These are phyloP conservation scores for Lophochroa leadbeateri DNA, from an alignment of 2,113 vertebrate species.

Conservation along the genomic window DNA sequence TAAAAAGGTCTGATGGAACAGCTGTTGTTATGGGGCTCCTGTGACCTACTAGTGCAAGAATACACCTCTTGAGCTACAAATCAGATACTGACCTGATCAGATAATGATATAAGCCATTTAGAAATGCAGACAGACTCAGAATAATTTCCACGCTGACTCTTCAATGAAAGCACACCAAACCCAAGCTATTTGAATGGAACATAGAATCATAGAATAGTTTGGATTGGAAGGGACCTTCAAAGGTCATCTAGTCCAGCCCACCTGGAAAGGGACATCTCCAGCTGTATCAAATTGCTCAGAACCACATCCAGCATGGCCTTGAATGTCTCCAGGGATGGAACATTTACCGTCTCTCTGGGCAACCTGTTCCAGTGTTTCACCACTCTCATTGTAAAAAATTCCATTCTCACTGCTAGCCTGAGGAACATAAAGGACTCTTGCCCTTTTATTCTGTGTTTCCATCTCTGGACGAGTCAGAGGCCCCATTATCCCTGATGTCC, in stretches of 20 bases:
- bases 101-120: neutral
- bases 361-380: neutral
- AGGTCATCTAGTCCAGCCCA: neutral
- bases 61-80: neutral
- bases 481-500: neutral
- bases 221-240: neutral
- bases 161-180: neutral
- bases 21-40: neutral
- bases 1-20: neutral
- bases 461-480: neutral
- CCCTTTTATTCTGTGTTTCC: neutral
- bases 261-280: neutral
- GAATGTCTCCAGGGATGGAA: neutral
- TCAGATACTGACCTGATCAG: neutral
- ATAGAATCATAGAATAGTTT: neutral
- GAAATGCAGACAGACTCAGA: neutral
- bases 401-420: neutral
- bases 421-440: neutral
- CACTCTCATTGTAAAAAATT: neutral
- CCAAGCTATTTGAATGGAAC: neutral
- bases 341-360: neutral
- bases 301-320: neutral
- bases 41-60: neutral
- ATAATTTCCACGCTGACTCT: neutral
- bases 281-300: neutral